Conservation (phyloP, 2,797 vertebrate genomes). For the Gallirallus australis region DNA sequence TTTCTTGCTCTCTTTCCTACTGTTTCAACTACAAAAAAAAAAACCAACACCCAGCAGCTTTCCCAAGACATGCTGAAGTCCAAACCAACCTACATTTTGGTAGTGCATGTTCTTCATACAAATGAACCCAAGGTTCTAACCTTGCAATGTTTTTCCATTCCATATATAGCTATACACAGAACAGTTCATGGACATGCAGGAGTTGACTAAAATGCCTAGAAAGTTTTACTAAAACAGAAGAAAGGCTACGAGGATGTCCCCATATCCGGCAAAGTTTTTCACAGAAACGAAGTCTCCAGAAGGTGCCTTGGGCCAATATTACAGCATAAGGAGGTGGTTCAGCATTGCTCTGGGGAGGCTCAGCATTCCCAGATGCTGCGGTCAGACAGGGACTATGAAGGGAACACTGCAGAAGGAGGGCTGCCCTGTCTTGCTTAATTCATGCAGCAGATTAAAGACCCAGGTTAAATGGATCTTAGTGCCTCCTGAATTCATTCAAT, state of each 20-base stretch:
- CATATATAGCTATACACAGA: background rate
- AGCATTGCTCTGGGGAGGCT: background rate
- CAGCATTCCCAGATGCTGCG: background rate
- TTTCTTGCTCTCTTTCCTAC: background rate
- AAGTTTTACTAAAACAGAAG: background rate
- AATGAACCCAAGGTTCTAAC: conserved; percentile 26
- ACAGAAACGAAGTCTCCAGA: background rate
- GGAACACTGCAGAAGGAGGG: background rate
- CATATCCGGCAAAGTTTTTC: background rate
- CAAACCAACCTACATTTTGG: conserved; percentile 23
- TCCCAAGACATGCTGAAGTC: background rate
- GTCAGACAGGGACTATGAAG: background rate
- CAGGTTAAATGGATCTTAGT: background rate
- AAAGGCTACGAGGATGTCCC: background rate
- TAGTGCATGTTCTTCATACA: background rate
- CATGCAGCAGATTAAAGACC: background rate
- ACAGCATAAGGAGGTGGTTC: background rate
- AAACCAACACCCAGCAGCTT: background rate
- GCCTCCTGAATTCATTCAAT: background rate
- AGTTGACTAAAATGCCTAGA: background rate
- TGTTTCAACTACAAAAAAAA: background rate
- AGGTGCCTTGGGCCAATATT: background rate
- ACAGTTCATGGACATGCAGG: background rate
- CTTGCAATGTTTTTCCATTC: conserved; percentile 10
- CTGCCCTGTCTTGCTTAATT: background rate